Evolutionary conservation across 2,888 invertebrate genomes (phyloP).

Genomic region (Mimachlamys varia): DNA sequence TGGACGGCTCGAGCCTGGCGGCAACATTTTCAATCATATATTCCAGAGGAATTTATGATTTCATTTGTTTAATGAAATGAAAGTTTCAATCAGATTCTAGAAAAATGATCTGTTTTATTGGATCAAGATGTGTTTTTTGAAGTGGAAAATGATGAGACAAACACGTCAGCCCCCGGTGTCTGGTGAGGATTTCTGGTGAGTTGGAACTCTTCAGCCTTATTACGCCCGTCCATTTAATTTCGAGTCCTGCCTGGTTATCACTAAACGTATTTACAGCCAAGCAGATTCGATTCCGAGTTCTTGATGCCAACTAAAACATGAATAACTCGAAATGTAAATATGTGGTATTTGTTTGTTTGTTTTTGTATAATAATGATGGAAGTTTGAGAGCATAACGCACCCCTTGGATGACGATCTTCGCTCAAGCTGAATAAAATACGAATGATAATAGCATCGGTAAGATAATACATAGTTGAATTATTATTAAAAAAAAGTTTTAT

Average conservation of each 20-base stretch:
- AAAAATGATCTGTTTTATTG: conserved; percentile 31
- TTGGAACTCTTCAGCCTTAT: background rate
- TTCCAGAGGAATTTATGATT: conserved; percentile 25
- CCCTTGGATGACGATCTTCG: too few relatives aligned
- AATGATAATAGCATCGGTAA: too few relatives aligned
- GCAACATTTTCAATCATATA: conserved; percentile 28
- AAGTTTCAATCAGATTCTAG: conserved; percentile 36
- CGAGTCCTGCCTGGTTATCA: background rate
- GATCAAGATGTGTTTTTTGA: conserved; percentile 28
- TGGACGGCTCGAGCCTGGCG: conserved; percentile 5
- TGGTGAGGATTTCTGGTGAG: background rate
- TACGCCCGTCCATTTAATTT: background rate
- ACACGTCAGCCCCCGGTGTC: background rate
- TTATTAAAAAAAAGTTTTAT: too few relatives aligned
- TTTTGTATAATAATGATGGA: too few relatives aligned
- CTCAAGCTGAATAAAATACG: too few relatives aligned
- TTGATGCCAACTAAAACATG: too few relatives aligned
- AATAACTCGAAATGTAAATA: too few relatives aligned
- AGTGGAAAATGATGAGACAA: conserved; percentile 28
- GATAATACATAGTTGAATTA: too few relatives aligned
- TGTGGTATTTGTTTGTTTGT: too few relatives aligned
- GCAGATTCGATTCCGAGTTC: too few relatives aligned
- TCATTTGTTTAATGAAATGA: conserved; percentile 36
- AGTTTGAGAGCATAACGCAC: too few relatives aligned
- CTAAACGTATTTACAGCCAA: too few relatives aligned